These are phyloP conservation scores for Aphelinus atriplicis DNA, from an alignment of 1,140 invertebrate genomes.

Conservation along the genomic window DNA sequence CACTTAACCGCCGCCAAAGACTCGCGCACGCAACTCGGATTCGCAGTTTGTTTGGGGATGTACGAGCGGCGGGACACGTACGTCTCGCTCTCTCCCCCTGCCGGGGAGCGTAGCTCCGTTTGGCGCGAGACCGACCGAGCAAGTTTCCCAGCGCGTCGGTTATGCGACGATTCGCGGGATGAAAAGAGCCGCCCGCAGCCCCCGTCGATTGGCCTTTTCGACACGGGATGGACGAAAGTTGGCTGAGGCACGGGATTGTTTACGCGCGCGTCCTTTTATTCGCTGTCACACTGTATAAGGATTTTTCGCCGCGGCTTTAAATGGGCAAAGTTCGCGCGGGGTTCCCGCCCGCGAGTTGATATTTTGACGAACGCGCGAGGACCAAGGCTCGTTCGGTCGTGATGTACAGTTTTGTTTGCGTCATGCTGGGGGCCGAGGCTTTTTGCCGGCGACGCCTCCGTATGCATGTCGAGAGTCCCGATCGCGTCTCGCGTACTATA, in stretches of 20 bases:
- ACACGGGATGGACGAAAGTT: conserved; percentile 5
- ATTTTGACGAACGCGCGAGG: conserved; percentile 21
- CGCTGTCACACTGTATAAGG: background rate
- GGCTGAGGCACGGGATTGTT: conserved; percentile 9
- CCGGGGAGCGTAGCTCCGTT: no score
- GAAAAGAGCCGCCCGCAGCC: no score
- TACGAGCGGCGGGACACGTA: conserved; percentile 14
- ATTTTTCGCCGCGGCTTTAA: conserved; percentile 9
- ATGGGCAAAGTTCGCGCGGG: conserved; percentile 19
- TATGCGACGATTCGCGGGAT: background rate
- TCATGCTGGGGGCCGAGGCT: background rate
- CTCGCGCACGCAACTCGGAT: background rate
- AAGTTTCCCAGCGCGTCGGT: conserved; percentile 10
- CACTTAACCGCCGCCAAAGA: no score
- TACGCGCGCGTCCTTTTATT: conserved; percentile 24
- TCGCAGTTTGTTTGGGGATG: background rate
- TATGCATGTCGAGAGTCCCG: no score
- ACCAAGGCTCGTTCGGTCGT: background rate
- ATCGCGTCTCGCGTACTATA: no score
- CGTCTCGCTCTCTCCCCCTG: background rate
- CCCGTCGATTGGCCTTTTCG: background rate
- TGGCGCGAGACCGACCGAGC: conserved; percentile 7
- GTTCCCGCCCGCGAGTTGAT: conserved; percentile 1
- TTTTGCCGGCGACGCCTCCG: no score
- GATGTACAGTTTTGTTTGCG: conserved; percentile 27